phyloP scores from a whole-genome alignment of 2,797 vertebrate genomes.

The Halcyon badia region DNA sequence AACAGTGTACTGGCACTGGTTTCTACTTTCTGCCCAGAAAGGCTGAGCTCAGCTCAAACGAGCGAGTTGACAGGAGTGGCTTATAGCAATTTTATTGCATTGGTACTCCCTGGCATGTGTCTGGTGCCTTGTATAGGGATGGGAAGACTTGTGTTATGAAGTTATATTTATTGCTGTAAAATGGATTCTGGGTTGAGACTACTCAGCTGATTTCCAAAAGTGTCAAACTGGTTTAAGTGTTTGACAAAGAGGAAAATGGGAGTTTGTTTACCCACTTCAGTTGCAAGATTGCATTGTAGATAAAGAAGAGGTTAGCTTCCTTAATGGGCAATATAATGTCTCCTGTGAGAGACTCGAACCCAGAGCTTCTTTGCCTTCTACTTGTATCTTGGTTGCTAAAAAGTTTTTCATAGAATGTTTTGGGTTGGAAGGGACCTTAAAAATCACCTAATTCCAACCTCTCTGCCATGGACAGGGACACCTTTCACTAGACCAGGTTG shows the following conservation, averaged over 20 bases:
- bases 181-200: neutral
- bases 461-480: neutral
- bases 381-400: neutral
- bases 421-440: neutral
- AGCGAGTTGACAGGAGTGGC: neutral
- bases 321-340: neutral
- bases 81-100: neutral
- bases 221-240: neutral
- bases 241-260: constrained; percentile 20
- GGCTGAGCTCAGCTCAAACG: neutral
- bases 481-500: neutral
- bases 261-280: neutral
- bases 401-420: neutral
- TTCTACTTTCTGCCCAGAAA: neutral
- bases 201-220: neutral
- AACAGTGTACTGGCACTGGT: neutral
- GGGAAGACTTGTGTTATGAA: neutral
- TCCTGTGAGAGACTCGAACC: neutral
- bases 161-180: neutral
- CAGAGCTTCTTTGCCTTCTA: neutral
- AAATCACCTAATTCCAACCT: neutral
- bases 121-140: neutral
- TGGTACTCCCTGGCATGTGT: neutral
- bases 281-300: neutral
- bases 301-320: neutral